These are phyloP conservation scores for Gnathonemus echidnorhynchus DNA, from an alignment of 2,113 vertebrate genomes.

Conservation along the genomic window DNA sequence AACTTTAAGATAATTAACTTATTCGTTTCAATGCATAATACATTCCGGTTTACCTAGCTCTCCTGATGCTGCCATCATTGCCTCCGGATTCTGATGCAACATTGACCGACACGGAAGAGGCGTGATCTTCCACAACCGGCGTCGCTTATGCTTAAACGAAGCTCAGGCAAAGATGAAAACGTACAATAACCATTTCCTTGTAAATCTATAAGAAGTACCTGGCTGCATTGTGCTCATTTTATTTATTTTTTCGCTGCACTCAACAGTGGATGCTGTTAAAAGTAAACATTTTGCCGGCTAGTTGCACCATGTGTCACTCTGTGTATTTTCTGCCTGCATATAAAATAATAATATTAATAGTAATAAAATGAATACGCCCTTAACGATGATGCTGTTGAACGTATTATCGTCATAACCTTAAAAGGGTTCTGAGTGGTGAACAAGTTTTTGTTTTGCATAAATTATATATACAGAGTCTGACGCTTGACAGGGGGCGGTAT, in stretches of 20 bases:
- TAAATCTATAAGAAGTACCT: neutral
- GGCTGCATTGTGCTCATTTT: neutral
- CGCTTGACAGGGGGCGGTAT: conserved; percentile 12
- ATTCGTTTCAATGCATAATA: neutral
- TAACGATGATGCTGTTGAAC: neutral
- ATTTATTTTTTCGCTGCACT: neutral
- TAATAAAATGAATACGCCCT: neutral
- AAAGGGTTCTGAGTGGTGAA: neutral
- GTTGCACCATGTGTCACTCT: neutral
- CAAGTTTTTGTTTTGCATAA: conserved; percentile 15
- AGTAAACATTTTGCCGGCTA: neutral
- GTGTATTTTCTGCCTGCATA: neutral
- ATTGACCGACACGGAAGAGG: conserved; percentile 55
- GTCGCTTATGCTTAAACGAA: neutral
- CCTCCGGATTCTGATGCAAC: conserved; percentile 62
- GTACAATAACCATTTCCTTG: neutral
- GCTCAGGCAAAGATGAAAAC: no score
- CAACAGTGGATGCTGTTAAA: neutral
- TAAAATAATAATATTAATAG: neutral
- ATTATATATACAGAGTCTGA: conserved; percentile 2
- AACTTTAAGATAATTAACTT: neutral
- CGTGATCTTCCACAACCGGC: neutral
- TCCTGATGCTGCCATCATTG: conserved; percentile 49
- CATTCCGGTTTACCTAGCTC: conserved; percentile 47
- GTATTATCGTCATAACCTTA: neutral